Evolutionary conservation across 1,140 invertebrate species (phyloP).

Genomic region (Trachelipus rathkii): DNA sequence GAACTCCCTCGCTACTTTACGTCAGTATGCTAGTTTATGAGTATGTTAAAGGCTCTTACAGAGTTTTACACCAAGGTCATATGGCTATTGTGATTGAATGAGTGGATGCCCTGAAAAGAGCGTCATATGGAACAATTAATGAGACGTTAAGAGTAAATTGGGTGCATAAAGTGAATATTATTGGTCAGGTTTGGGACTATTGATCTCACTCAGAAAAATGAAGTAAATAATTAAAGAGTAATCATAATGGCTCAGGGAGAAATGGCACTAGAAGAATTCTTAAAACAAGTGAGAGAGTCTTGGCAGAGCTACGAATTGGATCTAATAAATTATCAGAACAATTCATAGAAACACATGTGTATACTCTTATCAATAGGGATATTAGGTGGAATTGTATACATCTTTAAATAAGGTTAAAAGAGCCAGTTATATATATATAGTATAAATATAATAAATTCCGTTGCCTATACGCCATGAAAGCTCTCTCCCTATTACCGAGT

Average conservation of each 20-base stretch:
- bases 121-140: slow-evolving; percentile 98
- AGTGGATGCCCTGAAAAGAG: slow-evolving; percentile 99
- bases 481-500: too few relatives aligned
- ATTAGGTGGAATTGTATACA: too few relatives aligned
- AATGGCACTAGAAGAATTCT: slow-evolving; percentile 98
- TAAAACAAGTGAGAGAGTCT: slow-evolving; percentile 96
- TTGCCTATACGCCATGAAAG: too few relatives aligned
- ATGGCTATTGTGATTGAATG: slow-evolving; percentile 94
- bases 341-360: too few relatives aligned
- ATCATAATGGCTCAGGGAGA: slow-evolving; percentile 97
- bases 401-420: too few relatives aligned
- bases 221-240: slow-evolving; percentile 89
- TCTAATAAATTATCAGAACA: slow-evolving; percentile 97
- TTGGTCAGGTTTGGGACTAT: slow-evolving; percentile 99
- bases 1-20: slow-evolving; percentile 90
- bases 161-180: slow-evolving; percentile 91
- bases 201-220: slow-evolving; percentile 90
- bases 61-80: slow-evolving; percentile 92
- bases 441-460: too few relatives aligned
- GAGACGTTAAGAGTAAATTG: slow-evolving; percentile 87
- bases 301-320: slow-evolving; percentile 98
- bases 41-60: slow-evolving; percentile 93
- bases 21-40: slow-evolving; percentile 98
- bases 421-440: too few relatives aligned
- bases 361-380: too few relatives aligned